Conservation (phyloP, 2,888 invertebrate genomes). For the Gibbula magus region DNA sequence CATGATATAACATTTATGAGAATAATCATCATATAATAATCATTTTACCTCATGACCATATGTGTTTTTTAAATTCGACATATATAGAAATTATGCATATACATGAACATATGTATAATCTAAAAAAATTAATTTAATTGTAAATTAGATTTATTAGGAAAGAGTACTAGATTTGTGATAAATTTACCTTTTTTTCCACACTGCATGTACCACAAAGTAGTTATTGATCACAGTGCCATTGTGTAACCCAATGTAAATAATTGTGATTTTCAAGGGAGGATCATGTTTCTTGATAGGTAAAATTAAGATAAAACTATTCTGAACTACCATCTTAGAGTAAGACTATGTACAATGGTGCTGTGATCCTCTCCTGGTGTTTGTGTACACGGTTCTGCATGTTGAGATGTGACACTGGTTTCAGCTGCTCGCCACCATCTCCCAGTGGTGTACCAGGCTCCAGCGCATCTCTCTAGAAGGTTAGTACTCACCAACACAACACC, state of each 20-base stretch:
- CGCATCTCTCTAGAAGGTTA: constrained; percentile 59
- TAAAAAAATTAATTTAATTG: not conserved
- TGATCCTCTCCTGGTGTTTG: not conserved
- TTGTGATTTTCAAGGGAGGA: too few species aligned
- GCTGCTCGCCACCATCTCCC: constrained; percentile 57
- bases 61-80: too few species aligned
- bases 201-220: not conserved
- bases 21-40: not conserved
- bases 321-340: not conserved
- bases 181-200: not conserved
- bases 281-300: too few species aligned
- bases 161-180: not conserved
- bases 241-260: too few species aligned
- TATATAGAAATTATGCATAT: not conserved
- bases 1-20: too few species aligned
- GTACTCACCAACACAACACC: constrained; percentile 23
- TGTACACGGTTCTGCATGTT: not conserved
- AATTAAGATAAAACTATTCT: too few species aligned
- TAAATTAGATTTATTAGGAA: not conserved
- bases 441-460: constrained; percentile 57
- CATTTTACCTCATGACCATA: too few species aligned
- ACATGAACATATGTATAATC: too few species aligned
- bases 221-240: not conserved
- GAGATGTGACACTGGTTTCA: constrained; percentile 39
- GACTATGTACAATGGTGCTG: not conserved